A percentile compares a stretch with the other conserved stretches of the same genome.
Evolutionary conservation across 2,113 vertebrate species (phyloP).

Genomic region (Nibea albiflora): DNA sequence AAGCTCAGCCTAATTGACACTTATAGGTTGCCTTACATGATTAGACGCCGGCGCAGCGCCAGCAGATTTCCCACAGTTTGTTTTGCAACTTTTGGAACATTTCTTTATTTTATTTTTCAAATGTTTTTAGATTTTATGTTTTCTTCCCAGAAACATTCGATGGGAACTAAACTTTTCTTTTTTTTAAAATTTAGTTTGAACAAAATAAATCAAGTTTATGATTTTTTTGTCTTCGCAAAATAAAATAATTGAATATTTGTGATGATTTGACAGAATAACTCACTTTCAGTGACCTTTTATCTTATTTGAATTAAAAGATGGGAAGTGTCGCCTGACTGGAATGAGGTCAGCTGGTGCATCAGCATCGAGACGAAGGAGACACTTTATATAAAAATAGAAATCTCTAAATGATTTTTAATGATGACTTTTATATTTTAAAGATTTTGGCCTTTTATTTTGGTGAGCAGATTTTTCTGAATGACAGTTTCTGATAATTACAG

Average conservation of each 20-base stretch:
- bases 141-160: slow-evolving; percentile 31
- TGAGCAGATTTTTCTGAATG: too few relatives aligned
- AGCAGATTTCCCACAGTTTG: slow-evolving; percentile 47
- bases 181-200: not conserved
- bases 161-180: slow-evolving; percentile 4
- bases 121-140: not conserved
- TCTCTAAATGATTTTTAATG: slow-evolving; percentile 12
- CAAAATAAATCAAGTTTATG: slow-evolving; percentile 6
- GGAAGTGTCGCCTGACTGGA: slow-evolving; percentile 28
- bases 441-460: not conserved
- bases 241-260: not conserved
- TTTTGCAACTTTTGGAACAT: slow-evolving; percentile 35
- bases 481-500: not conserved
- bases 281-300: not conserved
- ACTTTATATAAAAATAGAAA: slow-evolving; percentile 43
- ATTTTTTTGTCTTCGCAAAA: not conserved
- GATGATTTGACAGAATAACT: slow-evolving; percentile 2
- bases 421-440: not conserved
- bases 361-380: slow-evolving; percentile 34
- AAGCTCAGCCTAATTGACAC: slow-evolving; percentile 63
- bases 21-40: slow-evolving; percentile 51
- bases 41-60: slow-evolving; percentile 40
- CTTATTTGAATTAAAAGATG: slow-evolving; percentile 30
- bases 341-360: slow-evolving; percentile 56
- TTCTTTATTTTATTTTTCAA: not conserved